Conservation (phyloP, 2,797 vertebrate species). For the Helicolenus hilgendorfi region DNA sequence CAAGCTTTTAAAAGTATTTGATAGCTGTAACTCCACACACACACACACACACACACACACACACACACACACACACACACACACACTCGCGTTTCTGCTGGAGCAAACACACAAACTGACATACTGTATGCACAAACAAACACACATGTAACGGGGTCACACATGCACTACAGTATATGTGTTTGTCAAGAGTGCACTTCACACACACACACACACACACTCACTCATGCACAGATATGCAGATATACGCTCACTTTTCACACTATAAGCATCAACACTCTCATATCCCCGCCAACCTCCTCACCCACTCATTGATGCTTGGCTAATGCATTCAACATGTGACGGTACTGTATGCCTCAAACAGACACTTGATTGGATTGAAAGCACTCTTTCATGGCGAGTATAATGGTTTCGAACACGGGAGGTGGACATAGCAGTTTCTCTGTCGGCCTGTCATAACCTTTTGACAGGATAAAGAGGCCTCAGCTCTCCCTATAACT, state of each 20-base stretch:
- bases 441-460: constrained; percentile 66
- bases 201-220: neutral
- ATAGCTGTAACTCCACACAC: constrained; percentile 84
- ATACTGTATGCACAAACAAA: constrained; percentile 41
- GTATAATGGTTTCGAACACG: constrained; percentile 43
- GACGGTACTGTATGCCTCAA: constrained; percentile 36
- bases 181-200: neutral
- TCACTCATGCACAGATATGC: constrained; percentile 33
- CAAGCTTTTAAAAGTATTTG: constrained; percentile 92
- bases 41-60: constrained; percentile 27
- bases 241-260: constrained; percentile 30
- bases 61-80: constrained; percentile 39
- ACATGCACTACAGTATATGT: constrained; percentile 6
- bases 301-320: constrained; percentile 58
- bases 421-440: constrained; percentile 58
- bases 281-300: constrained; percentile 47
- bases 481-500: constrained; percentile 41
- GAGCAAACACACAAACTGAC: neutral
- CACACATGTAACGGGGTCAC: constrained; percentile 42
- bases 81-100: neutral
- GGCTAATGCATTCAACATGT: constrained; percentile 75
- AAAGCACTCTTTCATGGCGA: constrained; percentile 65
- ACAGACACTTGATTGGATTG: constrained; percentile 66
- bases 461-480: constrained; percentile 66
- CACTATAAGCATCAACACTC: constrained; percentile 24